Percentiles rank a stretch among this genome's conserved stretches.
Conservation (phyloP, 2,113 vertebrate genomes). For the Seriola dumerili region DNA sequence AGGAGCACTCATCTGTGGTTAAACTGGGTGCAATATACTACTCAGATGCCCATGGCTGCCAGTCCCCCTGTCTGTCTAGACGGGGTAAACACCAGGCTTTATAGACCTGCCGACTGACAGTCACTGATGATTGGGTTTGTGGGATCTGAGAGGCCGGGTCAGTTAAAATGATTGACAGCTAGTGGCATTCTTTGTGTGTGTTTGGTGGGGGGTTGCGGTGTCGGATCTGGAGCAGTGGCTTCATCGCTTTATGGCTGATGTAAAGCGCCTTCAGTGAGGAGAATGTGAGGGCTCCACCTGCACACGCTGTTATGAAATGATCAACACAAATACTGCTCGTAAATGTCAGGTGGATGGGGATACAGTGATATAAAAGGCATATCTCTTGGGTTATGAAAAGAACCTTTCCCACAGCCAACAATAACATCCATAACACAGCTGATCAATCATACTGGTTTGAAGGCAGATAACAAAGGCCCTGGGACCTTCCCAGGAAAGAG, state of each 20-base stretch:
- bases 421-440: constrained; percentile 63
- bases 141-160: constrained; percentile 42
- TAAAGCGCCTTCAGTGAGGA: constrained; percentile 9
- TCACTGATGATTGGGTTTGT: constrained; percentile 62
- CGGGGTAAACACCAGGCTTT: constrained; percentile 73
- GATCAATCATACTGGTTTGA: constrained; percentile 67
- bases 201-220: constrained; percentile 1
- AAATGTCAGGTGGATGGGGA: constrained; percentile 49
- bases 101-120: constrained; percentile 65
- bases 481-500: constrained; percentile 42
- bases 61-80: constrained; percentile 77
- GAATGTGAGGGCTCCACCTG: constrained; percentile 37
- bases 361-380: constrained; percentile 49
- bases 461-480: constrained; percentile 69
- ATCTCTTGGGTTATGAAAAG: constrained; percentile 46
- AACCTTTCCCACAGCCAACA: constrained; percentile 60
- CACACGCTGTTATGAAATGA: constrained; percentile 32
- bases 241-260: constrained; percentile 30
- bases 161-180: constrained; percentile 69
- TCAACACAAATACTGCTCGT: constrained; percentile 52
- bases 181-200: constrained; percentile 27
- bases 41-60: constrained; percentile 67
- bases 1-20: constrained; percentile 74
- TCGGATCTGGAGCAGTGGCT: constrained; percentile 11
- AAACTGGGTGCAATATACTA: constrained; percentile 56